Base-by-base conservation (phyloP, 2,888 invertebrate species). In the Lasiommata megera region DNA sequence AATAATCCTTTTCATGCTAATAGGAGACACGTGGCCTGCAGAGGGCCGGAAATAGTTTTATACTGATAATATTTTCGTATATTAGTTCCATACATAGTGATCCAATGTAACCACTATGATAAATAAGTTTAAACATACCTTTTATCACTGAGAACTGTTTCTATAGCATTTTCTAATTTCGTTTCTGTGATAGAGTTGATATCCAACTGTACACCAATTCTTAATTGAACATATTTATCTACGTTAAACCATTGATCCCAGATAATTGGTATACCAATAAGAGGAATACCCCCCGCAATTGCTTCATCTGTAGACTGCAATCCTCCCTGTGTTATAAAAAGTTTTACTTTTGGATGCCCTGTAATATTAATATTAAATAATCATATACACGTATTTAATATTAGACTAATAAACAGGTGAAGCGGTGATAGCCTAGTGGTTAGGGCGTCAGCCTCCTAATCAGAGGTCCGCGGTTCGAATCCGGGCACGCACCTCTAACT, bases 231-330 rank as follows among this genome's bases (percentile, higher is more conserved):
- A 53, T 76, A 79, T 65, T 66, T 73, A 58, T 73, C 74, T 0
- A 74, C 76, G 60, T 86, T 87, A 6, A 66, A 73, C 64, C 72
- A 79, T 62, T 88, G 88, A 58, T 91, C 89, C 0, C 71, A 79
- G 18, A 80, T 52, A 64, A 86, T 80, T 1, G 86, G 86, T 23
- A 89, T 64, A 3, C 76, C 84, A 14, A 87, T 64, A 1, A 88
- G 57, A 1, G 87, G 85, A 0, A 84, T 80, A 12, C 76, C 77
- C 3, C 79, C 79, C 28, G 63, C 62, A 9, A 89, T 79, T 0
- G 85, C 78, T 68, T 89, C 88, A 38, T 86, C 84, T 1, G 83
- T 73, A 0, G 86, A 88, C 56, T 85, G 86, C 0, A 83, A 58
- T 6, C 87, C 88, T 51, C 80, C 84, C 77, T 88, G 88, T 1